A percentile compares a stretch with the other conserved stretches of the same genome.
phyloP scores from a whole-genome alignment of 2,797 vertebrate genomes.

The Anguilla pacifica region DNA sequence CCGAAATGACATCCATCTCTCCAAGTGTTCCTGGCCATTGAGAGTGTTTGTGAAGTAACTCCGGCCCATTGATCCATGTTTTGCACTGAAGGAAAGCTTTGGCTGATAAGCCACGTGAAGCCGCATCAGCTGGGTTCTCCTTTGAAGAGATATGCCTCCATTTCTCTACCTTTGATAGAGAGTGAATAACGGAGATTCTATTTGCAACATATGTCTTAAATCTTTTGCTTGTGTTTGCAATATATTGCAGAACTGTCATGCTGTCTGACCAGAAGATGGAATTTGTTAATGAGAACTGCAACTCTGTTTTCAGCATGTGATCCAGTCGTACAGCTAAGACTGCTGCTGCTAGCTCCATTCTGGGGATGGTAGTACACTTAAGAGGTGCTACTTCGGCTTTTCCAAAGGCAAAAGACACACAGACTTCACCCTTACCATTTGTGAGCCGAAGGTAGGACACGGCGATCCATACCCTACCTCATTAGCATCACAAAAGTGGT shows the following conservation, averaged over 20 bases:
- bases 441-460: not conserved
- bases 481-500: not conserved
- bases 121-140: slow-evolving; percentile 21
- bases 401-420: not conserved
- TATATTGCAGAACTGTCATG: slow-evolving; percentile 27
- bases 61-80: slow-evolving; percentile 6
- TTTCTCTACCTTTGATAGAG: not conserved
- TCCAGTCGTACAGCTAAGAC: not conserved
- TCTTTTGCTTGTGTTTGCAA: slow-evolving; percentile 7
- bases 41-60: not conserved
- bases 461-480: too few relatives aligned
- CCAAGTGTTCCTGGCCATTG: not conserved
- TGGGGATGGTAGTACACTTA: not conserved
- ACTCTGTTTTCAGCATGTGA: not conserved
- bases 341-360: not conserved
- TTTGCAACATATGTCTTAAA: slow-evolving; percentile 30
- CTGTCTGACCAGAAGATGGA: slow-evolving; percentile 17
- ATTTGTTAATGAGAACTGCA: too few relatives aligned
- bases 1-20: not conserved
- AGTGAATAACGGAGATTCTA: slow-evolving; percentile 15
- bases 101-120: slow-evolving; percentile 2
- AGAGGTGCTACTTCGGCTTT: not conserved
- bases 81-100: slow-evolving; percentile 18
- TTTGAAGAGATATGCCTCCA: slow-evolving; percentile 20
- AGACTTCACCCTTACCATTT: not conserved